Evolutionary conservation across 2,888 invertebrate genomes (phyloP), one percentile per base, ranked within the genome.

Genomic region (Heteromurus nitidus): DNA sequence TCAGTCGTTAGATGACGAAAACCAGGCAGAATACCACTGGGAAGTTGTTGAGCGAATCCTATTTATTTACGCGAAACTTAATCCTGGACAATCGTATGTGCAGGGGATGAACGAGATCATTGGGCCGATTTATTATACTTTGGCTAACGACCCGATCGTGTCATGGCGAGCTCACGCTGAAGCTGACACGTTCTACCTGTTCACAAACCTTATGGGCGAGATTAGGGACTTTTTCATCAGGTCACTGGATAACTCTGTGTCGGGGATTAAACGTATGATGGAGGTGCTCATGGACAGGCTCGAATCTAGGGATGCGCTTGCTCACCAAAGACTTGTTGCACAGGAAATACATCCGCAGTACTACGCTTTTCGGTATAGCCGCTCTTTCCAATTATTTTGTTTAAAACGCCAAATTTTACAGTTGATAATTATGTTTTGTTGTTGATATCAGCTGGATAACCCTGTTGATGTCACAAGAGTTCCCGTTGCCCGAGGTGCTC

Each of bases 41-140:
- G 98, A 99, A 90, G 98, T 99, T 2, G 95, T 98, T 0, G 98
- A 99, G 89, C 91, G 99, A 82, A 96, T 99, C 89, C 91, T 99
- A 79, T 99, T 99, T 90, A 92, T 99, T 0, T 99, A 99, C 89
- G 97, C 98, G 0, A 99, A 99, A 90, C 91, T 99, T 16, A 99
- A 99, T 91, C 97, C 98, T 0, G 99, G 99, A 0, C 97, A 98
- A 89, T 94, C 97, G 13, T 85, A 96, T 88, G 96, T 96, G 0
- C 96, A 99, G 91, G 99, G 99, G 72, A 99, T 99, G 99, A 99
- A 99, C 90, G 99, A 99, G 90, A 97, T 99, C 87, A 94, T 99
- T 58, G 99, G 98, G 0, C 99, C 99, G 7, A 96, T 99, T 88
- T 99, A 99, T 90, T 97, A 98, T 90, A 95, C 96, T 0, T 96